These are phyloP conservation scores for Dioctria linearis DNA, from an alignment of 2,888 invertebrate species.

Conservation along the genomic window DNA sequence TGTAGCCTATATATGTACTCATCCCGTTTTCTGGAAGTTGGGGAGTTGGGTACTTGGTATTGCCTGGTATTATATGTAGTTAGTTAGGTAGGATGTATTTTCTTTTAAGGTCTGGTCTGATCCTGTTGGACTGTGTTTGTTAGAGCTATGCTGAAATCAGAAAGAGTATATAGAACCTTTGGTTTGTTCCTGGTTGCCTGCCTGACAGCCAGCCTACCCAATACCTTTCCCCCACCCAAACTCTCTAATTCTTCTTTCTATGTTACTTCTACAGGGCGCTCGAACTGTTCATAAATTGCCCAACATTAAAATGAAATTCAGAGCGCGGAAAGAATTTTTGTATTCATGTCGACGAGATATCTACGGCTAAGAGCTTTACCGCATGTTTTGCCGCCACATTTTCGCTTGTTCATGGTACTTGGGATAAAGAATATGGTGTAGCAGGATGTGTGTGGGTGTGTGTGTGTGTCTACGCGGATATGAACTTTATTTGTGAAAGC, in stretches of 20 bases:
- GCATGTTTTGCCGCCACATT: conserved; percentile 22
- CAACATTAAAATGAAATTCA: conserved; percentile 57
- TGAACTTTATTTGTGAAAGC: too few species aligned
- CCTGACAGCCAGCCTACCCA: too few species aligned
- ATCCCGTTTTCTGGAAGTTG: neutral
- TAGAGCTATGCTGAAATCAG: too few species aligned
- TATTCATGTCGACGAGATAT: conserved; percentile 55
- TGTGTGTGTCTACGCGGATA: too few species aligned
- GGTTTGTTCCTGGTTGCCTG: too few species aligned
- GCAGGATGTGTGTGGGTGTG: too few species aligned
- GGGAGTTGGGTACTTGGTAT: neutral
- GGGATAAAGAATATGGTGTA: too few species aligned
- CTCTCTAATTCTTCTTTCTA: neutral
- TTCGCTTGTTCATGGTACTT: neutral
- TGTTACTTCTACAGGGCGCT: conserved; percentile 12
- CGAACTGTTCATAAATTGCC: conserved; percentile 57
- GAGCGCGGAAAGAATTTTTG: conserved; percentile 54
- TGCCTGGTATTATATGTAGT: too few species aligned
- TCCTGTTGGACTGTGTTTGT: neutral
- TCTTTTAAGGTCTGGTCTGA: neutral
- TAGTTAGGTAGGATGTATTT: too few species aligned
- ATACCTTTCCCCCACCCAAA: too few species aligned
- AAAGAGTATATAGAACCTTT: too few species aligned
- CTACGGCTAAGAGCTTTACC: conserved; percentile 49
- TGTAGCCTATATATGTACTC: neutral